Percentiles rank a stretch among this genome's conserved stretches.
Conservation (phyloP, 2,888 invertebrate species). For the Hermaeophaga mercurialis region DNA sequence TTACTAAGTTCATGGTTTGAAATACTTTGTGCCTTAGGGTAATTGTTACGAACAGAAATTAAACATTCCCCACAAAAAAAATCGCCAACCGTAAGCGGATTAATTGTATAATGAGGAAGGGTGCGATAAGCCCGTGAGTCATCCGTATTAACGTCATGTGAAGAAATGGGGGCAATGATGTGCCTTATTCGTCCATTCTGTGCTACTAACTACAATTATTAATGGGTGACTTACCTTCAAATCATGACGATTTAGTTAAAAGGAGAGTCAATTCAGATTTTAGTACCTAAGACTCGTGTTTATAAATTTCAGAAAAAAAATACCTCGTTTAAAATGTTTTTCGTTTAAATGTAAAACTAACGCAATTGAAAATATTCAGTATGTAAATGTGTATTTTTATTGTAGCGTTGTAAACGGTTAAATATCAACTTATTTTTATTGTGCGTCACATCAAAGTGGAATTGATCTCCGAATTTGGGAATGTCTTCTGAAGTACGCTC, state of each 20-base stretch:
- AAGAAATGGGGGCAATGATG: slow-evolving; percentile 53
- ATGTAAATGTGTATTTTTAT: too few species aligned
- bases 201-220: slow-evolving; percentile 48
- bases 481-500: slow-evolving; percentile 12
- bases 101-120: slow-evolving; percentile 50
- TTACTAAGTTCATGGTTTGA: too few species aligned
- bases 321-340: too few species aligned
- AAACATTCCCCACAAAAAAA: slow-evolving; percentile 41
- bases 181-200: slow-evolving; percentile 45
- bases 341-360: too few species aligned
- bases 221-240: slow-evolving; percentile 52
- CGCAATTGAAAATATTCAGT: too few species aligned
- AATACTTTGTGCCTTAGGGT: too few species aligned
- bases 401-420: background rate
- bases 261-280: too few species aligned
- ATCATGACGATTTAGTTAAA: too few species aligned
- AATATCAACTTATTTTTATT: slow-evolving; percentile 19
- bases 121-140: slow-evolving; percentile 53
- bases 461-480: slow-evolving; percentile 16
- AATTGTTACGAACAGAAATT: too few species aligned
- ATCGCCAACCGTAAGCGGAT: slow-evolving; percentile 50
- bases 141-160: slow-evolving; percentile 49
- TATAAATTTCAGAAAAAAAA: too few species aligned
- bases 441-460: slow-evolving; percentile 11
- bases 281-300: too few species aligned